Conservation (phyloP, 2,888 invertebrate species). For the Chrysolina oricalcia region DNA sequence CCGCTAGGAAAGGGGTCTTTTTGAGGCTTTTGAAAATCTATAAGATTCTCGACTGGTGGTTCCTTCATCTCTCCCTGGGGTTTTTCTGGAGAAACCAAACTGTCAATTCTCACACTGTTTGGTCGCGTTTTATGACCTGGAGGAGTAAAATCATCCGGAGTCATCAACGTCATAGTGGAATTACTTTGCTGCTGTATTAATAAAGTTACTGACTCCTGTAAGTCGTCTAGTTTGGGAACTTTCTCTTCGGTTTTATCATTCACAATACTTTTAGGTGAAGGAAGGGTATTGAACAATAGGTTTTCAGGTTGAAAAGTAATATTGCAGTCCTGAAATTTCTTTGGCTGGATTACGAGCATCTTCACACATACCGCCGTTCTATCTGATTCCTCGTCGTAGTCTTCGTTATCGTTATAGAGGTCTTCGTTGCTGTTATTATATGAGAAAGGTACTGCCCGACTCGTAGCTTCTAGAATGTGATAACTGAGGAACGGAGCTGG, state of each 20-base stretch:
- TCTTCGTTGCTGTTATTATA: constrained; percentile 73
- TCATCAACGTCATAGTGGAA: constrained; percentile 81
- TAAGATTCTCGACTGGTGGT: constrained; percentile 61
- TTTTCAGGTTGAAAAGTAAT: constrained; percentile 67
- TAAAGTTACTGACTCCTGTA: constrained; percentile 68
- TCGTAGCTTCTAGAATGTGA: constrained; percentile 87
- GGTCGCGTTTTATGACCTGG: constrained; percentile 70
- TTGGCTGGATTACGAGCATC: constrained; percentile 89
- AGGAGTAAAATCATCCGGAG: constrained; percentile 88
- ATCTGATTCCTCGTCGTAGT: constrained; percentile 74
- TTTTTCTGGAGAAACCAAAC: constrained; percentile 28
- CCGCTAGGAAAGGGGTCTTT: constrained; percentile 79
- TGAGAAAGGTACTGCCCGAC: constrained; percentile 72
- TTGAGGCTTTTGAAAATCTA: constrained; percentile 64
- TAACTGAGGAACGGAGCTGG: constrained; percentile 92
- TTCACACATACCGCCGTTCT: constrained; percentile 72
- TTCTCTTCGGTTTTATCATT: constrained; percentile 52
- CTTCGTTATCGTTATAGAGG: constrained; percentile 73
- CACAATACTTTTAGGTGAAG: constrained; percentile 33
- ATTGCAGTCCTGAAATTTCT: constrained; percentile 85
- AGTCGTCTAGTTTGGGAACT: constrained; percentile 66
- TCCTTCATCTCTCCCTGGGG: constrained; percentile 53
- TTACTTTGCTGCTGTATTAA: constrained; percentile 67
- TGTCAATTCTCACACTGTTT: constrained; percentile 63
- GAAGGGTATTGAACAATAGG: constrained; percentile 55